These are phyloP conservation scores for Selene dorsalis DNA, from an alignment of 2,797 vertebrate genomes.

Conservation along the genomic window DNA sequence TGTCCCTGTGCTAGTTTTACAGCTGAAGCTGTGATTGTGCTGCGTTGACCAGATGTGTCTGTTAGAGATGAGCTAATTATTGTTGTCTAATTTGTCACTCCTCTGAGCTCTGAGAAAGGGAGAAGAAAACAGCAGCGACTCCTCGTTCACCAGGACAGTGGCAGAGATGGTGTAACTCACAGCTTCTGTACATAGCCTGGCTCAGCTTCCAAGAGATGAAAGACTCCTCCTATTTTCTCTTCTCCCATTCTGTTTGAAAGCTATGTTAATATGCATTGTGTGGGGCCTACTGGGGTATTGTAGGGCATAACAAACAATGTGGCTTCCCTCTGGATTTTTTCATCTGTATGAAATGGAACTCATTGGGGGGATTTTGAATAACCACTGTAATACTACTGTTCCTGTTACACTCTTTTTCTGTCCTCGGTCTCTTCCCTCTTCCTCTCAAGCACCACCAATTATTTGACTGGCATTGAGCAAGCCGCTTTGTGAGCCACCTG, in stretches of 20 bases:
- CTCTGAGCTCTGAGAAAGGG: neutral
- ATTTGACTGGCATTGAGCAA: constrained; percentile 49
- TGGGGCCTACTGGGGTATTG: constrained; percentile 26
- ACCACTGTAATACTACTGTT: constrained; percentile 48
- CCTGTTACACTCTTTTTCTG: constrained; percentile 36
- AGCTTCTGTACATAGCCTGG: constrained; percentile 31
- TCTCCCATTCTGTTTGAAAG: constrained; percentile 64
- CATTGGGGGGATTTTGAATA: constrained; percentile 45
- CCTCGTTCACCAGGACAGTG: constrained; percentile 13
- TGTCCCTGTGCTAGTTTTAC: constrained; percentile 24
- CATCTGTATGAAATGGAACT: constrained; percentile 36
- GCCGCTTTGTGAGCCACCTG: constrained; percentile 45
- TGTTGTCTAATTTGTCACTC: neutral
- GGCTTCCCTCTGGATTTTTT: constrained; percentile 43
- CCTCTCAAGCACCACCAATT: constrained; percentile 55
- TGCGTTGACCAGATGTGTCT: neutral
- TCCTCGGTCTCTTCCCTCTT: constrained; percentile 14
- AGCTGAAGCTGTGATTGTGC: neutral
- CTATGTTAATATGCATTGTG: constrained; percentile 64
- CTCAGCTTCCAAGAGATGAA: constrained; percentile 51
- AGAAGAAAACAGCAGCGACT: neutral
- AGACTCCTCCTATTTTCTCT: constrained; percentile 37
- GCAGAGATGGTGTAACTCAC: neutral
- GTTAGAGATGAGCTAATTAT: too few relatives aligned
- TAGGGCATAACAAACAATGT: constrained; percentile 58